A percentile compares a stretch with the other conserved stretches of the same genome.
These are phyloP conservation scores for Gymnocypris eckloni DNA, from an alignment of 2,797 vertebrate genomes.

Conservation along the genomic window DNA sequence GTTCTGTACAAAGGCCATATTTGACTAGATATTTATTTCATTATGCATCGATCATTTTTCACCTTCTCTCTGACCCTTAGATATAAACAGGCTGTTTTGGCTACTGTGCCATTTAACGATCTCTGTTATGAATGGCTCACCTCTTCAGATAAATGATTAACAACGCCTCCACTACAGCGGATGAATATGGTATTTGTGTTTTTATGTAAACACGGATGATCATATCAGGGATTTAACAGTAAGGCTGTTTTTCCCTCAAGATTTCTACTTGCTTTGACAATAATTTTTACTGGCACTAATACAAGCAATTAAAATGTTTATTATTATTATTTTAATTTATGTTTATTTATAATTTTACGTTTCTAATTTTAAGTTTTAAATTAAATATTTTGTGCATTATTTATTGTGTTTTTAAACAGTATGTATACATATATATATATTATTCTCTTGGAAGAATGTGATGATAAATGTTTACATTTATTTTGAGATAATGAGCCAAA, in stretches of 20 bases:
- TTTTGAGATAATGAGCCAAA: background rate
- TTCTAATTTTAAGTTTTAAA: background rate
- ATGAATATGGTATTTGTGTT: constrained; percentile 14
- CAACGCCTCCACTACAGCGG: constrained; percentile 7
- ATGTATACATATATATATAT: too few relatives aligned
- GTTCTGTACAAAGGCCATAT: background rate
- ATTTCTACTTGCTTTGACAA: background rate
- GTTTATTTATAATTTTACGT: background rate
- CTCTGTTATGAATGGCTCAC: too few relatives aligned
- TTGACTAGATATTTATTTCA: too few relatives aligned
- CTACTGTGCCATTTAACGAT: too few relatives aligned
- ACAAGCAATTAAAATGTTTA: background rate
- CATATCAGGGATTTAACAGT: constrained; percentile 11
- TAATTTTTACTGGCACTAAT: background rate
- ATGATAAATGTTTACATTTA: background rate
- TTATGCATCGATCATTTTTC: too few relatives aligned
- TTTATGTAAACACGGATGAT: constrained; percentile 14
- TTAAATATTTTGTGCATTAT: background rate
- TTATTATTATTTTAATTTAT: background rate
- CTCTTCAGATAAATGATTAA: too few relatives aligned
- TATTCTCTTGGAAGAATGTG: background rate
- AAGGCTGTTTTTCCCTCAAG: background rate
- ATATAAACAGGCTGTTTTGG: too few relatives aligned
- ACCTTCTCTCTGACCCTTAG: too few relatives aligned
- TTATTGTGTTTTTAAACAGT: background rate